Conservation (phyloP, 2,888 invertebrate genomes). For the Quadroppia sp. region DNA sequence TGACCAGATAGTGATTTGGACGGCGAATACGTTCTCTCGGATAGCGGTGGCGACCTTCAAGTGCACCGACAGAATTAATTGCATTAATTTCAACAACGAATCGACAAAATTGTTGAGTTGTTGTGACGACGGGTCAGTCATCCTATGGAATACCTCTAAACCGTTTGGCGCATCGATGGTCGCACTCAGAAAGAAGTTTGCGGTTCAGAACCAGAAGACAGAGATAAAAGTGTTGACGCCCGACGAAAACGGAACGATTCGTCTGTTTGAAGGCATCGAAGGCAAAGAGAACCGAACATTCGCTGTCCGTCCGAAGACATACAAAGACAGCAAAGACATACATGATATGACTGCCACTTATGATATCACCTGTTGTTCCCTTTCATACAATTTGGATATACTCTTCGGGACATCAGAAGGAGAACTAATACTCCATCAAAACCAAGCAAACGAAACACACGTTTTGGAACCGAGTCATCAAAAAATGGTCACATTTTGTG, state of each 20-base stretch:
- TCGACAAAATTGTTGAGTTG: slow-evolving; percentile 25
- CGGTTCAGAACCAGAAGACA: slow-evolving; percentile 14
- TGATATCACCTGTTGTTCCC: slow-evolving; percentile 14
- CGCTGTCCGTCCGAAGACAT: neutral
- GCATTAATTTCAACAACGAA: slow-evolving; percentile 38
- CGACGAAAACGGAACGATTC: slow-evolving; percentile 36
- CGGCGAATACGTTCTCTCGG: slow-evolving; percentile 32
- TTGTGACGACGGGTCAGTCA: slow-evolving; percentile 9
- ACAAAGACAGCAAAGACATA: too few species aligned
- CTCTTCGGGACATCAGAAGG: slow-evolving; percentile 11
- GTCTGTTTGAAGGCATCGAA: slow-evolving; percentile 25
- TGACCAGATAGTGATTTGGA: slow-evolving; percentile 43
- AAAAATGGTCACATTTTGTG: slow-evolving; percentile 5
- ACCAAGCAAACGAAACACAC: neutral
- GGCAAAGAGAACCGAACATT: slow-evolving; percentile 29
- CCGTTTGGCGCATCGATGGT: slow-evolving; percentile 42
- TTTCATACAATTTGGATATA: neutral
- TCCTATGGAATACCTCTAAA: slow-evolving; percentile 5
- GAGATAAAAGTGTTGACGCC: slow-evolving; percentile 30
- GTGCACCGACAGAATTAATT: slow-evolving; percentile 41
- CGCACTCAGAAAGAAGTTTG: slow-evolving; percentile 41
- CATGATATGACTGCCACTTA: too few species aligned
- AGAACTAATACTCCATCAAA: neutral
- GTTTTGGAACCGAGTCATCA: neutral
- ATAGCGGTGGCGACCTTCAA: slow-evolving; percentile 40